phyloP scores from a whole-genome alignment of 2,888 invertebrate genomes.

The Habroteleia sp. region DNA sequence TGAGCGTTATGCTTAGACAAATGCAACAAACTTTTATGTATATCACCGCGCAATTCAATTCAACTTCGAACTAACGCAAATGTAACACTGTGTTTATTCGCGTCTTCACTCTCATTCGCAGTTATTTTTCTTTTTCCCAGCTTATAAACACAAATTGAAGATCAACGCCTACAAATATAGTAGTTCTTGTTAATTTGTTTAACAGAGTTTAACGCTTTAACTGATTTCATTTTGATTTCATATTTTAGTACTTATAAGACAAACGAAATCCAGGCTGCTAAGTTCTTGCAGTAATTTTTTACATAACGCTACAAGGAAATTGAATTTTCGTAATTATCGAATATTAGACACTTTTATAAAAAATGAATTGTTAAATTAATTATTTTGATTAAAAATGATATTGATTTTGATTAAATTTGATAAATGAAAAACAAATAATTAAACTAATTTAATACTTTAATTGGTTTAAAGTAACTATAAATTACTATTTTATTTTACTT shows the following conservation, averaged over 20 bases:
- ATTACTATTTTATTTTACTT: too few relatives aligned
- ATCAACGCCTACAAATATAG: neutral
- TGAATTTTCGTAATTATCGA: too few relatives aligned
- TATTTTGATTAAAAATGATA: too few relatives aligned
- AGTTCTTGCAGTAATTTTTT: neutral
- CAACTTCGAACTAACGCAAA: constrained; percentile 13
- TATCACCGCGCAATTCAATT: constrained; percentile 22
- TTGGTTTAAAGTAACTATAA: too few relatives aligned
- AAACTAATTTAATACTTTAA: too few relatives aligned
- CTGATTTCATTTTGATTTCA: constrained; percentile 9
- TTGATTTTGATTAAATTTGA: too few relatives aligned
- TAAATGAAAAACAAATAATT: too few relatives aligned
- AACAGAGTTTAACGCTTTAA: constrained; percentile 27
- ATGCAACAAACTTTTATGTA: constrained; percentile 39
- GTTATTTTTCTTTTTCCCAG: constrained; percentile 5
- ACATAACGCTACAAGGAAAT: constrained; percentile 1
- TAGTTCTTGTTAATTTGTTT: constrained; percentile 10
- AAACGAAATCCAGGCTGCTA: neutral
- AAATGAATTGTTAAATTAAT: too few relatives aligned
- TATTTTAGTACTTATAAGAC: neutral
- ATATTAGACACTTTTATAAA: too few relatives aligned
- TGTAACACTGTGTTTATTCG: constrained; percentile 30
- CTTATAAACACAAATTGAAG: too few relatives aligned
- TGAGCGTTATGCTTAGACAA: constrained; percentile 47
- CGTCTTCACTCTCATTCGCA: constrained; percentile 19